Percentiles rank a stretch among this genome's conserved stretches.
These are phyloP conservation scores for Druon quercuslanigerum DNA, from an alignment of 1,140 invertebrate species.

Conservation along the genomic window DNA sequence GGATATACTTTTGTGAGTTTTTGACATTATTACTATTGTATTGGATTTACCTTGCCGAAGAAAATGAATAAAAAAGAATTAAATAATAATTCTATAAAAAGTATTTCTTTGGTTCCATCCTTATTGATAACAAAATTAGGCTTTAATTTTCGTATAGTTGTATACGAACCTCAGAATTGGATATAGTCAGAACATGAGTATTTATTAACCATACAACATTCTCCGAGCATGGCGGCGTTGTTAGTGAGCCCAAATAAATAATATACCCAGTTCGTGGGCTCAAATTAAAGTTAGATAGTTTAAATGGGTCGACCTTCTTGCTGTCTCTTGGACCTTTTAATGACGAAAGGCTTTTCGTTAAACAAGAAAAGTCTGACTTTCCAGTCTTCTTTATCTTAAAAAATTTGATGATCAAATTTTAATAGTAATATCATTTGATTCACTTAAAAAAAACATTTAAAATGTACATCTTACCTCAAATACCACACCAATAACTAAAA, in stretches of 20 bases:
- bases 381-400: background rate
- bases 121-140: too few relatives aligned
- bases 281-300: constrained; percentile 4
- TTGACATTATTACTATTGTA: too few relatives aligned
- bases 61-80: too few relatives aligned
- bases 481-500: background rate
- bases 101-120: too few relatives aligned
- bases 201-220: constrained; percentile 19
- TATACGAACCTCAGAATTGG: background rate
- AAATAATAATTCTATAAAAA: too few relatives aligned
- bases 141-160: too few relatives aligned
- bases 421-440: background rate
- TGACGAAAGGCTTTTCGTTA: background rate
- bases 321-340: background rate
- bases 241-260: background rate
- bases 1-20: too few relatives aligned
- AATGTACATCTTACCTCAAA: background rate
- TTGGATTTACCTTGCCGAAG: too few relatives aligned
- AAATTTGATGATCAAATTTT: background rate
- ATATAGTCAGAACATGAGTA: background rate
- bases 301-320: background rate
- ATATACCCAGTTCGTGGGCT: background rate
- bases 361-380: background rate
- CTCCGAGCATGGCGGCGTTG: constrained; percentile 12
- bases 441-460: background rate